Evolutionary conservation across 2,888 invertebrate species (phyloP), one percentile per base, ranked within the genome.

Genomic region (Melolontha melolontha): DNA sequence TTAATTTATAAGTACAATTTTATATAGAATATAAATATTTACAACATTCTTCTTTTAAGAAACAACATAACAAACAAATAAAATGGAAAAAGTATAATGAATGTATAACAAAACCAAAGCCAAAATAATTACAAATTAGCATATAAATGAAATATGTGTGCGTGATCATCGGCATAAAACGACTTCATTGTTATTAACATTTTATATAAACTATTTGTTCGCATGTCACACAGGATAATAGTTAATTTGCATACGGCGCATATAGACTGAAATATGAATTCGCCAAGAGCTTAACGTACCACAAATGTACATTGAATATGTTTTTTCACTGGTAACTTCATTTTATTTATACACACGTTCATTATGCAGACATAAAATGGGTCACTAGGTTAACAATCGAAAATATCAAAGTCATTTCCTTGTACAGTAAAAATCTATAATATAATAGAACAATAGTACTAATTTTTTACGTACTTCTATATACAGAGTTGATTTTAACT

Each of bases 121-220:
- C 29, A 44, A 59, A 65, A 66, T 65, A 69, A 54, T 50, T 64
- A 55, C 10, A 17, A 66, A 66, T 66, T 69, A 64, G 63, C 66
- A 69, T 64, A 67, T 67, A 69, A 67, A 67, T 69, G 69, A 69
- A 66, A 69, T 54, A 67, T 64, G 22, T 44, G 50, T 69, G 66
- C 69, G 69, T 64, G 67, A 51, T 67, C 63, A 63, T 29, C 17
- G 29, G 29, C 49, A 64, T 69, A 55, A 62, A 39, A 16, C 40
- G 63, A 55, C 64, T 66, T 63, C 55, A 62, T 67, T 67, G 55
- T 63, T 57, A 64, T 66, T 67, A 64, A 67, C 64, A 49, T 64
- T 69, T 64, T 57, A 66, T 66, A 66, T 62, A 52, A 69, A 66
- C 59, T 66, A 66, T 69, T 66, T 64, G 49, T 65, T 69, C 57